A percentile compares a stretch with the other conserved stretches of the same genome.
Evolutionary conservation across 2,797 vertebrate genomes (phyloP).

Genomic region (Morelia viridis): DNA sequence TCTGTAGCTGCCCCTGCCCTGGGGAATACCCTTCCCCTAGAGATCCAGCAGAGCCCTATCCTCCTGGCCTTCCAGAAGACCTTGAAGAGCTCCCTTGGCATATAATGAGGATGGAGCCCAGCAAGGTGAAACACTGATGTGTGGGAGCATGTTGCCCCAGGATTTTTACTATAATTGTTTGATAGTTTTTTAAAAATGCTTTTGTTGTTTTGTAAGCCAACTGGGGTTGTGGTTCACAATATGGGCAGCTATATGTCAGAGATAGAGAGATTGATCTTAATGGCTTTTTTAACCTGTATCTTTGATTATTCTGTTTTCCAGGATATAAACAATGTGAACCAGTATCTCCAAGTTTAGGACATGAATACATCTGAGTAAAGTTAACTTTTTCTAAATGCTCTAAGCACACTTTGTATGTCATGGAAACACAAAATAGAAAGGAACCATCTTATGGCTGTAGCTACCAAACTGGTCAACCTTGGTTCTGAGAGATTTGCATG

Average conservation of each 20-base stretch:
- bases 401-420: not conserved
- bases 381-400: not conserved
- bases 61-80: not conserved
- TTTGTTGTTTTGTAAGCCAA: no score
- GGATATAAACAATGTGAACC: not conserved
- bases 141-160: not conserved
- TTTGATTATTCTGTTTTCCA: not conserved
- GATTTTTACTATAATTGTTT: not conserved
- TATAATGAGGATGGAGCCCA: not conserved
- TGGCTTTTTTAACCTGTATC: not conserved
- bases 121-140: not conserved
- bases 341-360: not conserved
- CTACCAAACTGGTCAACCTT: no score
- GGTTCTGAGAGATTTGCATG: not conserved
- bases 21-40: not conserved
- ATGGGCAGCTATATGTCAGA: no score
- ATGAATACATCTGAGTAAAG: not conserved
- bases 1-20: not conserved
- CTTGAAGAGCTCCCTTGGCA: not conserved
- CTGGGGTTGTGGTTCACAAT: no score
- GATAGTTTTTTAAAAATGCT: not conserved
- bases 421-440: not conserved
- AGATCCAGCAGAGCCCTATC: not conserved
- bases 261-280: not conserved
- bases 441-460: not conserved